These are phyloP conservation scores for Microplitis mediator DNA, from an alignment of 1,140 invertebrate genomes.

Conservation along the genomic window DNA sequence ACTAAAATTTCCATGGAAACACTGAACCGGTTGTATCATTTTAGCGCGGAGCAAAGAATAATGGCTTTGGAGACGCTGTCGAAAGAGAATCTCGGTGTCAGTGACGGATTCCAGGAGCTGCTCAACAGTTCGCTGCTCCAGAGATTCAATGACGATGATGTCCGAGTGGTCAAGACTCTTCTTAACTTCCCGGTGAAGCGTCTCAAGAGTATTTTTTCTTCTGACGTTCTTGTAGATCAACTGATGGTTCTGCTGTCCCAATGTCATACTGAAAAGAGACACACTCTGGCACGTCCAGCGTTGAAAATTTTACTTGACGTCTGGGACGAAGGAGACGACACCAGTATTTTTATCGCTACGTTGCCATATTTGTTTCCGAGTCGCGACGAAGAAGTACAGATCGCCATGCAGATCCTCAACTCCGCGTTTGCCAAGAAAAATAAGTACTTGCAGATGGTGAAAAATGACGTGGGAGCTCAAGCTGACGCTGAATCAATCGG, in stretches of 20 bases:
- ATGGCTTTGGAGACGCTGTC: slow-evolving; percentile 62
- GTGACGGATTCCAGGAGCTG: slow-evolving; percentile 44
- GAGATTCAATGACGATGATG: slow-evolving; percentile 51
- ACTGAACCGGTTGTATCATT: slow-evolving; percentile 72
- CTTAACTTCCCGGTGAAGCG: slow-evolving; percentile 43
- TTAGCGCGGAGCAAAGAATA: slow-evolving; percentile 66
- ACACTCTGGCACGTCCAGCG: slow-evolving; percentile 45
- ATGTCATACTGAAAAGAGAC: slow-evolving; percentile 42
- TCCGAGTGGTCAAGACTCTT: slow-evolving; percentile 44
- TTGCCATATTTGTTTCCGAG: slow-evolving; percentile 68
- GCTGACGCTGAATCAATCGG: slow-evolving; percentile 44
- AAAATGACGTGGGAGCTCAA: slow-evolving; percentile 50
- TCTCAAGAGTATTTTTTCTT: slow-evolving; percentile 43
- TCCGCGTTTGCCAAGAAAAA: slow-evolving; percentile 62
- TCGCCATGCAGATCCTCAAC: slow-evolving; percentile 60
- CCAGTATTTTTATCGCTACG: slow-evolving; percentile 57
- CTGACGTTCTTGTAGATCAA: slow-evolving; percentile 46
- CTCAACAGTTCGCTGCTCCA: slow-evolving; percentile 45
- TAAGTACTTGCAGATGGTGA: slow-evolving; percentile 50
- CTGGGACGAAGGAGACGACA: slow-evolving; percentile 47
- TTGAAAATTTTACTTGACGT: slow-evolving; percentile 52
- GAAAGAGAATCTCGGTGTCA: slow-evolving; percentile 35
- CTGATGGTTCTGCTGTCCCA: slow-evolving; percentile 48
- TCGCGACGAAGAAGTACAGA: slow-evolving; percentile 55
- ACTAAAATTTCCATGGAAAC: slow-evolving; percentile 63